Evolutionary conservation across 2,888 invertebrate species (phyloP).

Genomic region (Furcula furcula): DNA sequence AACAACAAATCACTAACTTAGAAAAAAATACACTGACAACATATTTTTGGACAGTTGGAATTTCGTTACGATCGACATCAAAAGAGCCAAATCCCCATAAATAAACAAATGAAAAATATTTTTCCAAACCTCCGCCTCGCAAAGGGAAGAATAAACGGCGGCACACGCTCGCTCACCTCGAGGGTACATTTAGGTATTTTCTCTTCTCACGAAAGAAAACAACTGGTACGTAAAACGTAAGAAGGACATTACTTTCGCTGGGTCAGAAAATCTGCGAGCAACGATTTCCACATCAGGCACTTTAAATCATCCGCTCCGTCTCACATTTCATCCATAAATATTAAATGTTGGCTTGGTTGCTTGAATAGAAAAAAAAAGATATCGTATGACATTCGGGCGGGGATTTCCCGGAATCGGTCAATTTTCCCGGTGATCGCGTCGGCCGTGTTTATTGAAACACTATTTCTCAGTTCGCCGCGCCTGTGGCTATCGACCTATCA

Average conservation of each 20-base stretch:
- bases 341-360: conserved; percentile 74
- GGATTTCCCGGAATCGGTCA: conserved; percentile 77
- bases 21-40: conserved; percentile 44
- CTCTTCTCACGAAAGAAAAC: conserved; percentile 67
- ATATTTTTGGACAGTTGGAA: conserved; percentile 57
- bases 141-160: conserved; percentile 71
- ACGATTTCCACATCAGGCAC: conserved; percentile 78
- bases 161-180: conserved; percentile 63
- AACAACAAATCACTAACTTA: conserved; percentile 43
- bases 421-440: conserved; percentile 75
- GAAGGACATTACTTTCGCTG: conserved; percentile 75
- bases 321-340: conserved; percentile 81
- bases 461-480: conserved; percentile 71
- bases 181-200: conserved; percentile 68
- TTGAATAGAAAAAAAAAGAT: conserved; percentile 69
- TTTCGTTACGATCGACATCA: conserved; percentile 69
- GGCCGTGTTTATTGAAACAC: conserved; percentile 77
- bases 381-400: conserved; percentile 69
- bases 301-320: conserved; percentile 79
- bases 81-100: conserved; percentile 72
- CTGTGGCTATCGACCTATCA: conserved; percentile 40
- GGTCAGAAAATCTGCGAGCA: conserved; percentile 79
- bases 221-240: conserved; percentile 76
- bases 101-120: conserved; percentile 75
- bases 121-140: conserved; percentile 63